Base-by-base conservation (phyloP, 2,797 vertebrate genomes). In the Argentina silus region DNA sequence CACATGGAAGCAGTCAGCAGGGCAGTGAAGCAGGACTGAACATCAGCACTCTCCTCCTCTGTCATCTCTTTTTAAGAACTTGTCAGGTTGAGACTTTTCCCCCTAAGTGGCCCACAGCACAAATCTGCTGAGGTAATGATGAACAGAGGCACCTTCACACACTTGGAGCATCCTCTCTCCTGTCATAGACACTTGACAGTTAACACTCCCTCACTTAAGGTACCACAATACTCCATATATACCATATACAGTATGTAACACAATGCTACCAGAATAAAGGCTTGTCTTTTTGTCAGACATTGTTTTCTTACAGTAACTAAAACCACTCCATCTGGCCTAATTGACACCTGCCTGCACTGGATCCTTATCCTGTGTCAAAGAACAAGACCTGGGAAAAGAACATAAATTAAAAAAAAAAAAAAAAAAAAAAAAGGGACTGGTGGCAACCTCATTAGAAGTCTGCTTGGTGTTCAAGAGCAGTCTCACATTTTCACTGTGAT, bases 91-190 rank as follows among this genome's bases (percentile, higher is more conserved):
- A 89, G 77, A 72, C 76, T 83, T 78, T 82, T 81, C 78, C 81
- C 73, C 74, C 81, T 17, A 62, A 70, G 80, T 79, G 75, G 83
- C 78, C 75, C 77, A 21, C 73, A 65, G 76, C 42, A 73, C 60
- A 19, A 71, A 83, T 87, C 75, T 90, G 86, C 84, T 87, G 87
- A 93, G 83, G 81, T 82, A 81, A 85, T 85, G 86, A 86, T 83
- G 87, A 84, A 68, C 68, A 12, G 75, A 67, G 72, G 78, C 47
- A 64, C 56, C 6, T 53, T 14, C 51, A 23, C 19, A 57, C 17
- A 21, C 19, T n/a, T 12, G 55, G 55, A 12, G 19, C 55, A 57
- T 21, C 51, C 44, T 69, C 48, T 50, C 61, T 69, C 42, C 59
- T 62, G 75, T 72, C 70, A 81, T 73, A 79, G 9, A 66, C 42